Evolutionary conservation across 2,888 invertebrate species (phyloP), one percentile per base, ranked within the genome.

Genomic region (Mactromeris polynyma): DNA sequence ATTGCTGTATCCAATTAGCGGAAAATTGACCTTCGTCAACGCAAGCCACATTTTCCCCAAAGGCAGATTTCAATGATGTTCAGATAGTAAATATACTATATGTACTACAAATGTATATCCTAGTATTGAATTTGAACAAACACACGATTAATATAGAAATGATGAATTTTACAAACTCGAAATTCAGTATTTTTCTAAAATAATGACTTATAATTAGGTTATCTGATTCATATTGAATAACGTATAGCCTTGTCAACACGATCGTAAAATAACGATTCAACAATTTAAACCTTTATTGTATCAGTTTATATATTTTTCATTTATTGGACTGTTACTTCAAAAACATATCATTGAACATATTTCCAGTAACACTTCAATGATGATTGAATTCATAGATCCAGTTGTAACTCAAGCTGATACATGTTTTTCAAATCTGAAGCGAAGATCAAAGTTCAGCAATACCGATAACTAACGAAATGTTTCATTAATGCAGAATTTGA

Each of bases 11-110:
- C 91, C 89, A 91, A 89, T 91, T 88, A 89, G 91, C 91, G 91
- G 91, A 91, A 91, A 89, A 82, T 91, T 89, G 91, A 91, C 89
- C 91, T 83, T 81, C 84, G 79, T 69, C 7, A 11, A 33, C 73
- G 19, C 31, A 36, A 36, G 73, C 73, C 33, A 73, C 1, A 73
- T 73, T 69, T 73, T 73, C 33, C 73, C 73, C 36, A 36, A 19
- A 73, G 73, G 73, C 73, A 73, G 73, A 33, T 73, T 73, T 33
- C 17, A 4, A 2, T 2, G 73, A 73, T 73, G 26, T 73, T 19
- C n/a, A 33, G 73, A 73, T 73, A 73, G 6, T 58, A 58, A 58
- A 58, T 26, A 46, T 17, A 46, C 46, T 46, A 64, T 26, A n/a
- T 6, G 26, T 64, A 64, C 26, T 26, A n/a, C 7, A n/a, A n/a